Conservation (phyloP, 2,888 invertebrate genomes). For the Epinotia demarniana region DNA sequence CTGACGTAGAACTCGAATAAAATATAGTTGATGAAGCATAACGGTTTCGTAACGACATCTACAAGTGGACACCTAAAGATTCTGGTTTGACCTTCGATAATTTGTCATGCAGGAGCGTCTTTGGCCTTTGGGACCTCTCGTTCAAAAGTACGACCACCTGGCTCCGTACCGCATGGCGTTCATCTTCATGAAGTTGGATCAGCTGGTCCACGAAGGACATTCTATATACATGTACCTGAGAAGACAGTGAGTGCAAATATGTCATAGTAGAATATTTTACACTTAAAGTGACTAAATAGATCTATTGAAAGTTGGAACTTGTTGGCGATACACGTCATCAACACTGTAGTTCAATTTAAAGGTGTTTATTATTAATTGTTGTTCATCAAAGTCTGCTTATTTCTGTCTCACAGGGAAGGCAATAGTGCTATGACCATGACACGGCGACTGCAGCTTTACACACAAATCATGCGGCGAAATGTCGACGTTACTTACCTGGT, state of each 20-base stretch:
- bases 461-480: neutral
- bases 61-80: neutral
- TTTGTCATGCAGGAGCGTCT: constrained; percentile 1
- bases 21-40: neutral
- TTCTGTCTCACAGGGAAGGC: neutral
- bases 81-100: neutral
- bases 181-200: constrained; percentile 14
- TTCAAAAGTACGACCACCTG: neutral
- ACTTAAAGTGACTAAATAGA: too few relatives aligned
- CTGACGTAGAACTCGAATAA: neutral
- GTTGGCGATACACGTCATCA: too few relatives aligned
- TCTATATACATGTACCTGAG: neutral
- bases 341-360: too few relatives aligned
- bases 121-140: neutral
- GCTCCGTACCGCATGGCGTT: constrained; percentile 14
- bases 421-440: neutral
- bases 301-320: too few relatives aligned
- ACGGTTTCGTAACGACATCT: neutral
- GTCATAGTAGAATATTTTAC: neutral
- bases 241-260: constrained; percentile 1
- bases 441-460: constrained; percentile 1
- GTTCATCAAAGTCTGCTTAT: neutral
- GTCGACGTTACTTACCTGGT: constrained; percentile 18
- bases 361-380: too few relatives aligned
- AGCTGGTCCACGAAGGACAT: neutral